Conservation (phyloP, 2,797 vertebrate species). For the Thunnus albacares region DNA sequence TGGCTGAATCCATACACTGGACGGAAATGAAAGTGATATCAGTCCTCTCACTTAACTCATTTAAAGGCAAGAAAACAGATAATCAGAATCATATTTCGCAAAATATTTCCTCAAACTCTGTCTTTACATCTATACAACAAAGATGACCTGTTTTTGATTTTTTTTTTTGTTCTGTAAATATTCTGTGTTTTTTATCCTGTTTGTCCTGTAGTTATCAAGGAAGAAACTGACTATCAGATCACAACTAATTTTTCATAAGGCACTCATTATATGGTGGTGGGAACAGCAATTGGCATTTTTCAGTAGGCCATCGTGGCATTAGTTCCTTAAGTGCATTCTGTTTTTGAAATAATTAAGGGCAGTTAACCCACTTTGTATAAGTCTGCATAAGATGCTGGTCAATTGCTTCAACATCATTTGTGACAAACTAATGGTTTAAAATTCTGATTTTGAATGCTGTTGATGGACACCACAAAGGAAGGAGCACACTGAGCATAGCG, state of each 20-base stretch:
- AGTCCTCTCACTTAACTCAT: no score
- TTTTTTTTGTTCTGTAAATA: neutral
- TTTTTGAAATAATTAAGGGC: constrained; percentile 62
- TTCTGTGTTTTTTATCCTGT: neutral
- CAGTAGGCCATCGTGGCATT: constrained; percentile 28
- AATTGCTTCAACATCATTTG: constrained; percentile 64
- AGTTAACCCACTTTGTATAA: constrained; percentile 58
- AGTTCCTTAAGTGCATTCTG: constrained; percentile 51
- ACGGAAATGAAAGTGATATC: no score
- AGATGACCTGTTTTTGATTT: neutral
- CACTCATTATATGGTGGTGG: constrained; percentile 20
- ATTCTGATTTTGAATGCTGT: constrained; percentile 64
- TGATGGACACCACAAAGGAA: constrained; percentile 78
- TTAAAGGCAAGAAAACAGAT: no score
- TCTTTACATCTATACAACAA: neutral
- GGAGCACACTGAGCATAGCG: constrained; percentile 45
- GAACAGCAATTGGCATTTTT: constrained; percentile 41
- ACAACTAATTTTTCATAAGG: constrained; percentile 4
- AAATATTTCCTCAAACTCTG: no score
- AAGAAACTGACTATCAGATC: constrained; percentile 26
- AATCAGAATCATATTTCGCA: no score
- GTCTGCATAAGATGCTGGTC: constrained; percentile 58
- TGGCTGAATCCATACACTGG: no score
- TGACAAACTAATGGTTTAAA: constrained; percentile 79
- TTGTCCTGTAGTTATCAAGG: neutral